phyloP scores from a whole-genome alignment of 2,888 invertebrate genomes.

The Strigamia crassipes region DNA sequence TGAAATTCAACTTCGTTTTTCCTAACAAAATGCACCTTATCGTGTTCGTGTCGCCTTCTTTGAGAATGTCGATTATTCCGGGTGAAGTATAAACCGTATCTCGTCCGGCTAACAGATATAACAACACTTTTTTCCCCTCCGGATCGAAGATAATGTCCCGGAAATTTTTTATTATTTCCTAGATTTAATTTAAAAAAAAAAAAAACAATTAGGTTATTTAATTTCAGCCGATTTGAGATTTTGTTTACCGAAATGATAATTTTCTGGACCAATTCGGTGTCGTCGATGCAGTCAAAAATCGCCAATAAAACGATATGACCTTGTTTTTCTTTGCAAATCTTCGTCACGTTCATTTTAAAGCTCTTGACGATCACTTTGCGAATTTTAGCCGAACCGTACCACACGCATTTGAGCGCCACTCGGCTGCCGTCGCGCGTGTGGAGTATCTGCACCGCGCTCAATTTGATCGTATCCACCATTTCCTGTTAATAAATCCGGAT shows the following conservation, averaged over 20 bases:
- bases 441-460: slow-evolving; percentile 69
- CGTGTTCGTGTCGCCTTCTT: slow-evolving; percentile 73
- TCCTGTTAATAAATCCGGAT: slow-evolving; percentile 62
- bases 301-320: slow-evolving; percentile 82
- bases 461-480: slow-evolving; percentile 72
- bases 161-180: slow-evolving; percentile 70
- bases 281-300: slow-evolving; percentile 86
- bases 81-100: slow-evolving; percentile 83
- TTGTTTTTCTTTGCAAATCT: slow-evolving; percentile 82
- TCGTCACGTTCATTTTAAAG: slow-evolving; percentile 80
- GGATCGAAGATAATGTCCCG: slow-evolving; percentile 74
- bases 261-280: slow-evolving; percentile 87
- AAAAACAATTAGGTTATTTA: too few relatives aligned
- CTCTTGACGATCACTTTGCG: slow-evolving; percentile 77
- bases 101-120: slow-evolving; percentile 84
- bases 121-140: slow-evolving; percentile 82
- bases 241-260: slow-evolving; percentile 59
- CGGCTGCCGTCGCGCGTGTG: slow-evolving; percentile 82
- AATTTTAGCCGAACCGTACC: slow-evolving; percentile 72
- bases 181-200: not conserved
- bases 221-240: not conserved
- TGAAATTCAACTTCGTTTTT: not conserved
- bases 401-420: slow-evolving; percentile 81
- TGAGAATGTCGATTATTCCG: slow-evolving; percentile 72
- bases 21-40: slow-evolving; percentile 60